Evolutionary conservation across 2,888 invertebrate species (phyloP), one percentile per base, ranked within the genome.

Genomic region (Ophioninae sp.): DNA sequence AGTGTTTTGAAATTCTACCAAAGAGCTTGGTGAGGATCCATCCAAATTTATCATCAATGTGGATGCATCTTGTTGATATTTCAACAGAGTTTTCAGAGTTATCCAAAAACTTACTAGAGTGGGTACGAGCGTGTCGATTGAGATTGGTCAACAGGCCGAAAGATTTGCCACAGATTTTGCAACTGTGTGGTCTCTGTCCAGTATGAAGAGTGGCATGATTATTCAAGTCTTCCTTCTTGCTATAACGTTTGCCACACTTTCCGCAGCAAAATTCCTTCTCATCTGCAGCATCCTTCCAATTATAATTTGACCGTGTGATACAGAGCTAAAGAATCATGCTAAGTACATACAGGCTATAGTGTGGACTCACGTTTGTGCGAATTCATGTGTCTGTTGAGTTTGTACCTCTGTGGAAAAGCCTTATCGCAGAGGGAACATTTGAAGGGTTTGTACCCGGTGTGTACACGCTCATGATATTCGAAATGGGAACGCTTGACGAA

Each of bases 401-500:
- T 96, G 62, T 95, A 95, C 90, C 94, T 94, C 86, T 96, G 96
- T 56, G 95, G 94, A 91, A 97, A 97, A 41, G 94, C 93, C 90
- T 96, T 96, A 0, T 94, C 93, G 87, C 97, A 97, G 0, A 94
- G 90, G 17, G 94, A 93, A 87, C 96, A 96, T 0, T 94, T 90
- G 87, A 94, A 95, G 0, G 95, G 95, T 80, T 95, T 94, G 85
- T 94, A 94, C 69, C 95, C 95, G 44, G 94, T 94, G 87, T 97
- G 97, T 30, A 95, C 95, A 20, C 95, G 94, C 90, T 95, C 94
- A 87, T 97, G 97, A 86, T 96, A 95, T 88, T 96, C 95, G 86
- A 95, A 95, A 91, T 97, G 97, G 0, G 96, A 95, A 78, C 95
- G 95, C 6, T 95, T 94, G 2, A 95, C 94, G 90, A 97, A 97